Percentiles rank a stretch among this genome's conserved stretches.
phyloP scores from a whole-genome alignment of 2,113 vertebrate species.

The Cepphus grylle region DNA sequence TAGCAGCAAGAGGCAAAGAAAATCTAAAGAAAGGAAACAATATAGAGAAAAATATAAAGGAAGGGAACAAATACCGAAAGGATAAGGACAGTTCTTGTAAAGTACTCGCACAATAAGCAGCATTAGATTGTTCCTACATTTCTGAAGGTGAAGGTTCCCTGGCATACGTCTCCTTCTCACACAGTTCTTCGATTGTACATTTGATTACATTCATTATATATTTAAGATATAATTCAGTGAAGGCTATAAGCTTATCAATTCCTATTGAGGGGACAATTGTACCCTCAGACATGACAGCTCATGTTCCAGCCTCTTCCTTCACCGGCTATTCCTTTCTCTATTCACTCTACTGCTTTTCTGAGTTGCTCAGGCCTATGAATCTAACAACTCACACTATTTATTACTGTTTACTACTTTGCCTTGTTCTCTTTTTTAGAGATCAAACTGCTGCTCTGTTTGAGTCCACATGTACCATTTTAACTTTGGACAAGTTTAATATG shows the following conservation, averaged over 20 bases:
- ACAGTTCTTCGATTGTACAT: neutral
- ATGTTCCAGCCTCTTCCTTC: neutral
- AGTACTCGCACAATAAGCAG: neutral
- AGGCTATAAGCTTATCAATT: neutral
- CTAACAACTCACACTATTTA: neutral
- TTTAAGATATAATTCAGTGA: neutral
- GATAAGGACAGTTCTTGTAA: neutral
- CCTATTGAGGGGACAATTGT: accelerated
- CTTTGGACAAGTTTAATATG: neutral
- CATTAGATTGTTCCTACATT: neutral
- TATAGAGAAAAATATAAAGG: neutral
- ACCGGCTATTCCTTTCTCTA: neutral
- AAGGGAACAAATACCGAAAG: neutral
- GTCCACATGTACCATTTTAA: neutral
- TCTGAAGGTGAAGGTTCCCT: neutral
- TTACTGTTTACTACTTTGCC: neutral
- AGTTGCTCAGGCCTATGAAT: neutral
- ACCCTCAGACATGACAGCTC: neutral
- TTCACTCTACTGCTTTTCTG: neutral
- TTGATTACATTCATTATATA: neutral
- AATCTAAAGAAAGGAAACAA: neutral
- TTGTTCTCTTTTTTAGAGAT: neutral
- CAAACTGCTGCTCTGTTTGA: neutral
- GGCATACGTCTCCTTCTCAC: neutral
- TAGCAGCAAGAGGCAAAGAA: neutral